These are phyloP conservation scores for Epistrophe eligans DNA, from an alignment of 2,888 invertebrate genomes.

Conservation along the genomic window DNA sequence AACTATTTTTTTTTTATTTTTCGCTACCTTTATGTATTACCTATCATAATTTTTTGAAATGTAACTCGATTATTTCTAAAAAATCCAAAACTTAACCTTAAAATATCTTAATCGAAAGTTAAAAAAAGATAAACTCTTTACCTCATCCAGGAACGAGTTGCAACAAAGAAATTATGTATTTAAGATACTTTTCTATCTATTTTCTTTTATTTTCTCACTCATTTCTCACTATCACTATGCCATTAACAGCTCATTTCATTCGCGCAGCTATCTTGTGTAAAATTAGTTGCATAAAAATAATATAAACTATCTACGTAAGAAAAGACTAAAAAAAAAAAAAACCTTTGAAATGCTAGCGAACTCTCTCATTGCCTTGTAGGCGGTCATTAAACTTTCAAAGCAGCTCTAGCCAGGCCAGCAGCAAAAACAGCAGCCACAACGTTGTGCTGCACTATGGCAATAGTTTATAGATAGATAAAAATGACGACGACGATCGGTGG, in stretches of 20 bases:
- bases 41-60: too few species aligned
- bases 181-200: conserved; percentile 3
- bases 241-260: conserved; percentile 42
- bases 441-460: conserved; percentile 26
- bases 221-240: conserved; percentile 26
- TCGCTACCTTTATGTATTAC: too few species aligned
- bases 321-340: conserved; percentile 27
- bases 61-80: too few species aligned
- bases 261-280: conserved; percentile 55
- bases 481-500: background rate
- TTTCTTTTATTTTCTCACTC: background rate
- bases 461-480: conserved; percentile 33
- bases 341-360: conserved; percentile 73
- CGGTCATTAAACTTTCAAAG: conserved; percentile 68
- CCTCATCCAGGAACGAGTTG: conserved; percentile 8
- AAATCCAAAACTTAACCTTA: background rate
- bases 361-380: conserved; percentile 72
- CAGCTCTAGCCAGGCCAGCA: conserved; percentile 52
- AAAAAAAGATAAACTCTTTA: too few species aligned
- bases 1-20: too few species aligned
- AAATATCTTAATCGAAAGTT: background rate
- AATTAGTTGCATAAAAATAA: conserved; percentile 61
- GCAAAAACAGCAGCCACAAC: conserved; percentile 20
- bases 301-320: conserved; percentile 14
- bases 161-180: conserved; percentile 35